These are phyloP conservation scores for Cygnus buccinator DNA, from an alignment of 2,113 vertebrate genomes.

Conservation along the genomic window DNA sequence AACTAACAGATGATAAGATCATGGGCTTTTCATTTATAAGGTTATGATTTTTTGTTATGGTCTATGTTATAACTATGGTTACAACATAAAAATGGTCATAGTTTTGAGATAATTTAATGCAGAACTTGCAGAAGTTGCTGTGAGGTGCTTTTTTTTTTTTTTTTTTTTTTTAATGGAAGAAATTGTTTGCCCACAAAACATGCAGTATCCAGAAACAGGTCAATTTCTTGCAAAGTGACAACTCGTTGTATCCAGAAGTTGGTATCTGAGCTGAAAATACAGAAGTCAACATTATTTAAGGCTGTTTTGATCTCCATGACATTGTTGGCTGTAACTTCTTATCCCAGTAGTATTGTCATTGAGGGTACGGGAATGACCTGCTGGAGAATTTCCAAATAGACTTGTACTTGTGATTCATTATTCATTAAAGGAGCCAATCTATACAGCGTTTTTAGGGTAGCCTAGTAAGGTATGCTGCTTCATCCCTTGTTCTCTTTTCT, in stretches of 20 bases:
- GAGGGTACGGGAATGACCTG: conserved; percentile 34
- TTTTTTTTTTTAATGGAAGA: neutral
- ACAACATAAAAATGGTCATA: too few relatives aligned
- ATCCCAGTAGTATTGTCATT: conserved; percentile 56
- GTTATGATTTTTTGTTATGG: neutral
- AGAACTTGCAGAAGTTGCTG: neutral
- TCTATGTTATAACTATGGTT: neutral
- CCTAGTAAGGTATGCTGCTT: neutral
- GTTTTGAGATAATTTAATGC: neutral
- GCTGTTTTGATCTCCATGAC: conserved; percentile 56
- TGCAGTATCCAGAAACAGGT: neutral
- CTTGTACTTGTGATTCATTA: conserved; percentile 66
- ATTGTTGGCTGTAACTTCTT: conserved; percentile 48
- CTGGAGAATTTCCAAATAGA: conserved; percentile 63
- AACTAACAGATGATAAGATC: neutral
- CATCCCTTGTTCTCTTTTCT: neutral
- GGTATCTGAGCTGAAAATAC: conserved; percentile 31
- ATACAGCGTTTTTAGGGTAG: conserved; percentile 6
- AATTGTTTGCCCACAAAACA: neutral
- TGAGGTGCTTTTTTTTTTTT: neutral
- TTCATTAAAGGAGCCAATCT: conserved; percentile 62
- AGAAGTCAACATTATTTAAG: conserved; percentile 50
- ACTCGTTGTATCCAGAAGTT: conserved; percentile 1
- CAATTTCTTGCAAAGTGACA: neutral
- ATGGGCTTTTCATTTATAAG: neutral